Evolutionary conservation across 35 echinoderm and acorn worm species (phyloP).

Genomic region (Ptychodera flava): DNA sequence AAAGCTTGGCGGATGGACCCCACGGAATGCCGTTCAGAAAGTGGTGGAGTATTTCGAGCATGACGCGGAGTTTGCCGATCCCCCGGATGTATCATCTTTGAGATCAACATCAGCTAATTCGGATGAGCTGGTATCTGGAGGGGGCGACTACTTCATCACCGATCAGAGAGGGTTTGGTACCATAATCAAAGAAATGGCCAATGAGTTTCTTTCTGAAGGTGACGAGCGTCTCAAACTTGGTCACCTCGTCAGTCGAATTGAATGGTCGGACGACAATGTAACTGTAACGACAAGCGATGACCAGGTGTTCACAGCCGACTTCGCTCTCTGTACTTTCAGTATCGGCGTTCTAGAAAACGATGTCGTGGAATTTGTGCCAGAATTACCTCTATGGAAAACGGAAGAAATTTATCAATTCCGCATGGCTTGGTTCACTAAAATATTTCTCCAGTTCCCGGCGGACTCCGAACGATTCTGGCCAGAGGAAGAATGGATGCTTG

Average conservation of each 20-base stretch:
- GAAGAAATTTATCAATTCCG: slow-evolving; percentile 20
- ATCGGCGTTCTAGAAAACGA: slow-evolving; percentile 28
- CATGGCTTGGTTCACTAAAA: slow-evolving; percentile 24
- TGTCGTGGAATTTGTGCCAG: slow-evolving; percentile 18
- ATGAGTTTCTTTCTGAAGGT: neutral
- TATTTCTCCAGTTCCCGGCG: slow-evolving; percentile 22
- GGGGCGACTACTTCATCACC: too few relatives aligned
- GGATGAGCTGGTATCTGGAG: too few relatives aligned
- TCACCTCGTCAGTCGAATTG: slow-evolving; percentile 9
- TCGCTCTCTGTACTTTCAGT: slow-evolving; percentile 32
- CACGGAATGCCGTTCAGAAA: slow-evolving; percentile 13
- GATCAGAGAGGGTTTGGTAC: neutral
- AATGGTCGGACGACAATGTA: slow-evolving; percentile 8
- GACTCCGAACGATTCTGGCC: neutral
- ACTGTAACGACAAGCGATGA: slow-evolving; percentile 31
- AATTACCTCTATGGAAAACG: slow-evolving; percentile 38
- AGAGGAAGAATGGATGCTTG: neutral
- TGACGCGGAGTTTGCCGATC: slow-evolving; percentile 17
- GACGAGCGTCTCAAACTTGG: neutral
- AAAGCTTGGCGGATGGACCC: slow-evolving; percentile 3
- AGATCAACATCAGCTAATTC: neutral
- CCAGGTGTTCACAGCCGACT: slow-evolving; percentile 21
- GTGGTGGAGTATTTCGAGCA: slow-evolving; percentile 22
- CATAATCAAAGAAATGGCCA: neutral
- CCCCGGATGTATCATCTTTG: slow-evolving; percentile 17